Evolutionary conservation across 1,140 invertebrate genomes (phyloP), one percentile per base, ranked within the genome.

Genomic region (Trachymyrmex septentrionalis): DNA sequence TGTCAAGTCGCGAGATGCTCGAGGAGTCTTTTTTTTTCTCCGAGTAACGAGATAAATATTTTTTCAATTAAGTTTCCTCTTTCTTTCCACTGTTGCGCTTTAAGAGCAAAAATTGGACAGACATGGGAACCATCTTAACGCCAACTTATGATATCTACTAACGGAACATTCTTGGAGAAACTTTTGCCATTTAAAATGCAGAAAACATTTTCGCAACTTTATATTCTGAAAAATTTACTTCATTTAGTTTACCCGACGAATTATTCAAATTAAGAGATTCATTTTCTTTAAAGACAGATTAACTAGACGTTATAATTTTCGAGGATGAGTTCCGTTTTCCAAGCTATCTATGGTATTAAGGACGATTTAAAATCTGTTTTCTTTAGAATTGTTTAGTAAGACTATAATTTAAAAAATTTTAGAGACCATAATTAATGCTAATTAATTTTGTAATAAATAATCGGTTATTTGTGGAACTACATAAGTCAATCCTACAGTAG

Each of bases 61-160:
- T 81, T 71, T 71, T 34, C 27, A 81, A 24, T 66, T 81, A 71
- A 81, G 16, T 16, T 55, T 14, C 10, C 12, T 34, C 27, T 77
- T 57, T 48, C 10, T 14, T 27, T 38, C 48, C 9, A 9, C 10
- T 30, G 21, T 78, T 64, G 21, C 38, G 16, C 38, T 63, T 63
- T 64, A 50, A 78, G 63, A 78, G 24, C 24, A 78, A 78, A 50
- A 64, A 64, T 78, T 48, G 24, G 59, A 78, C 24, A 24, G 61
- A 64, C 75, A 78, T 44, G 59, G 19, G 75, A 63, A 78, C 10
- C 44, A 78, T 64, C 12, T 71, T 69, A 69, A 38, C 44, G 63
- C 7, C 34, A 24, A 24, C 48, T 71, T 44, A 69, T 3, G 30
- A 24, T 57, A 30, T 38, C 34, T 30, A 55, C 48, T n/a, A 38